Evolutionary conservation across 2,797 vertebrate species (phyloP).

Genomic region (Todus mexicanus): DNA sequence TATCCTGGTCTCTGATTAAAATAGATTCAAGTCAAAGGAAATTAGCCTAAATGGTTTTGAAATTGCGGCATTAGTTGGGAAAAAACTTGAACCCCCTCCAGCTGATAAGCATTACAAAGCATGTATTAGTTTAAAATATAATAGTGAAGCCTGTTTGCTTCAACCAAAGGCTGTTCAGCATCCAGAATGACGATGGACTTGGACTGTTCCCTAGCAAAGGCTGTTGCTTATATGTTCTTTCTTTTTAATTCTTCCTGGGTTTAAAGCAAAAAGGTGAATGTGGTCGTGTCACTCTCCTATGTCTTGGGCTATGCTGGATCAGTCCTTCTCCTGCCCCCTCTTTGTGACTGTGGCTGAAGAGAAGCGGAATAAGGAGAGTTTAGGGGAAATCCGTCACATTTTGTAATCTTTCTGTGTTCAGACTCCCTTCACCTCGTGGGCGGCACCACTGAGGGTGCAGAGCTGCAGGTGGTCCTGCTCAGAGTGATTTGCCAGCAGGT

Average conservation of each 20-base stretch:
- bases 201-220: background rate
- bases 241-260: background rate
- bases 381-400: background rate
- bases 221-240: background rate
- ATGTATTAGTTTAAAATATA: slow-evolving; percentile 57
- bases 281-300: background rate
- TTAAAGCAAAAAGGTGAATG: background rate
- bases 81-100: slow-evolving; percentile 59
- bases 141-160: slow-evolving; percentile 32
- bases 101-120: slow-evolving; percentile 67
- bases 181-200: slow-evolving; percentile 3
- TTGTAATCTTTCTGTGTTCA: background rate
- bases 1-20: slow-evolving; percentile 74
- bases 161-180: slow-evolving; percentile 22
- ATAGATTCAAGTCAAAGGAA: slow-evolving; percentile 71
- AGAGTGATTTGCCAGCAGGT: background rate
- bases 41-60: slow-evolving; percentile 76
- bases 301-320: background rate
- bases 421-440: background rate
- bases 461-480: background rate
- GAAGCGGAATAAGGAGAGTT: background rate
- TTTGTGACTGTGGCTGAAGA: background rate
- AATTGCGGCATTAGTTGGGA: slow-evolving; percentile 67
- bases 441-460: background rate
- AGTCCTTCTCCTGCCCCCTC: background rate